Evolutionary conservation across 2,113 vertebrate genomes (phyloP).

Genomic region (Halichoerus grypus): DNA sequence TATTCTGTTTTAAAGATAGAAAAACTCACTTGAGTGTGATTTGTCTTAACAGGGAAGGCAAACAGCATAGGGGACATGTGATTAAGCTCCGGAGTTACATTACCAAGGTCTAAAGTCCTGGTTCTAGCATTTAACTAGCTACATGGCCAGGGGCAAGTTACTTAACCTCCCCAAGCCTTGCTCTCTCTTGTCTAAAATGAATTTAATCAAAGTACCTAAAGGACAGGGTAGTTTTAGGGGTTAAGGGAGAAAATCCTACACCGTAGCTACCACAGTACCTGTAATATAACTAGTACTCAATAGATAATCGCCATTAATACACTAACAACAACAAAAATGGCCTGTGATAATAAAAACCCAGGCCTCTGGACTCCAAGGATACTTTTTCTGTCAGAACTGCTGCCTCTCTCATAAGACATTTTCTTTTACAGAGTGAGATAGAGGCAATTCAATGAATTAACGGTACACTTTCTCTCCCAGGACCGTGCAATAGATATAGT

Average conservation of each 20-base stretch:
- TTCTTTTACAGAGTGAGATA: not conserved
- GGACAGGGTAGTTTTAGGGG: not conserved
- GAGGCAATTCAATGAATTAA: not conserved
- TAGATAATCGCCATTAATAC: not conserved
- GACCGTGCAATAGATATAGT: not conserved
- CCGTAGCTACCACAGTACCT: not conserved
- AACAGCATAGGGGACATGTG: not conserved
- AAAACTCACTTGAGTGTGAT: slow-evolving; percentile 39
- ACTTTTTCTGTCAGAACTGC: not conserved
- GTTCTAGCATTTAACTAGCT: not conserved
- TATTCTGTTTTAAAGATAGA: not conserved
- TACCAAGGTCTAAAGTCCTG: not conserved
- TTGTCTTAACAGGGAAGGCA: not conserved
- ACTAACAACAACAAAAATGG: not conserved
- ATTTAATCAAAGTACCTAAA: not conserved
- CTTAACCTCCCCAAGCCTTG: not conserved
- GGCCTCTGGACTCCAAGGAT: not conserved
- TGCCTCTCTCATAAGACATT: not conserved
- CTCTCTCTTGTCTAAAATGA: not conserved
- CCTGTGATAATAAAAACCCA: not conserved
- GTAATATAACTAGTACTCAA: not conserved
- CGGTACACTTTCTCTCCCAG: not conserved
- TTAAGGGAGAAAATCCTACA: not conserved
- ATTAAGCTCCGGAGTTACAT: not conserved
- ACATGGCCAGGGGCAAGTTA: not conserved